Conservation (phyloP, 2,797 vertebrate genomes). For the Semotilus atromaculatus region DNA sequence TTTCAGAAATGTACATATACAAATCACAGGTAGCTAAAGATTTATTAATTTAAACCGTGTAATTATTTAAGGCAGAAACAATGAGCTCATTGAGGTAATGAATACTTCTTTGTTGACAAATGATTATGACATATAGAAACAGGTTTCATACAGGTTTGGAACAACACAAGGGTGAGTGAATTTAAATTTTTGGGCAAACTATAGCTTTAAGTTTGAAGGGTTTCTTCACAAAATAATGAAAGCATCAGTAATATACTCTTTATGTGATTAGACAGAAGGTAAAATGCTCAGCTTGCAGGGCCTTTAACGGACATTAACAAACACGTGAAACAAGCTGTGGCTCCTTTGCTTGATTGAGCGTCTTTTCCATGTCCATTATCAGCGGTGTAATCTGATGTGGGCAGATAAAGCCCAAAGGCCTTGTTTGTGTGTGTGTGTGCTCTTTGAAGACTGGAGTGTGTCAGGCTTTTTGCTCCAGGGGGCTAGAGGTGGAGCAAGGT, state of each 20-base stretch:
- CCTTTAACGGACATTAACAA: constrained; percentile 18
- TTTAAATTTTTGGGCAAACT: neutral
- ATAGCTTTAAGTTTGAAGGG: neutral
- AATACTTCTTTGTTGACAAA: too few relatives aligned
- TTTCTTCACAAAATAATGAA: neutral
- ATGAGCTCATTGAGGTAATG: too few relatives aligned
- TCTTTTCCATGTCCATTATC: constrained; percentile 60
- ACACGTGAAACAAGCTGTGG: constrained; percentile 7
- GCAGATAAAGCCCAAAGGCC: constrained; percentile 56
- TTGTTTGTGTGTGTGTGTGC: constrained; percentile 49
- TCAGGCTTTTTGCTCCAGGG: constrained; percentile 62
- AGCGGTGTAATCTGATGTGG: constrained; percentile 60
- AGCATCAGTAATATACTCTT: neutral
- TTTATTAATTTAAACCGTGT: too few relatives aligned
- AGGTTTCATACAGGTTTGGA: neutral
- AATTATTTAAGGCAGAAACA: too few relatives aligned
- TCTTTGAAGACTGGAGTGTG: constrained; percentile 72
- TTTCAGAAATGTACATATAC: too few relatives aligned
- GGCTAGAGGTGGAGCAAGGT: constrained; percentile 49
- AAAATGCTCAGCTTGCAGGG: neutral
- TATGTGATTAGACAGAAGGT: neutral
- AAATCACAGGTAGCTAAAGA: too few relatives aligned
- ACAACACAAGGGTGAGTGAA: neutral
- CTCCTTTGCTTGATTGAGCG: constrained; percentile 33
- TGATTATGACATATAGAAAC: too few relatives aligned